Conservation (phyloP, 2,113 vertebrate genomes). For the Crypturellus undulatus region DNA sequence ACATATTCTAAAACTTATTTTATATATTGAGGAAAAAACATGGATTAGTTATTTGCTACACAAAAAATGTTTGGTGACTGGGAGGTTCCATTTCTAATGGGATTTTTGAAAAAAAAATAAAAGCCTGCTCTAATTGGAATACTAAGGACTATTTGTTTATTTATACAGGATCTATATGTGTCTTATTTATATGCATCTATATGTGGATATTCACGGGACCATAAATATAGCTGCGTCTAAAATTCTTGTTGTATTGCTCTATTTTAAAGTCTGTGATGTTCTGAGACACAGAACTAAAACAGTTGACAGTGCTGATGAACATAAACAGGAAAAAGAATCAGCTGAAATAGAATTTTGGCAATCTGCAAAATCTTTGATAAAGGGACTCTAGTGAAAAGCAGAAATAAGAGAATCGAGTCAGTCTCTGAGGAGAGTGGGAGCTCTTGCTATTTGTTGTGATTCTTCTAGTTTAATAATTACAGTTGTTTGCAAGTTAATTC, state of each 20-base stretch:
- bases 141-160: neutral
- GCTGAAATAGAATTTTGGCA: neutral
- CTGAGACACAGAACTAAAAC: neutral
- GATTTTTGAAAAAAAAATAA: neutral
- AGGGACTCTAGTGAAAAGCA: neutral
- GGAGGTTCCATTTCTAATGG: neutral
- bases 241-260: neutral
- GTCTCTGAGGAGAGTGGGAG: neutral
- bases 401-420: neutral
- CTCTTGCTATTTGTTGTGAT: constrained; percentile 27
- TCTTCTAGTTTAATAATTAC: constrained; percentile 44
- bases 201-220: neutral
- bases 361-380: neutral
- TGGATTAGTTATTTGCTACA: neutral
- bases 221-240: neutral
- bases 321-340: neutral
- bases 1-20: neutral
- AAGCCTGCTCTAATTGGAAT: neutral
- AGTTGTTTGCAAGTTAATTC: constrained; percentile 1
- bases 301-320: neutral
- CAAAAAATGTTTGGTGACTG: neutral
- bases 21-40: neutral
- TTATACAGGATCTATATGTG: neutral
- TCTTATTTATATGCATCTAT: too few relatives aligned
- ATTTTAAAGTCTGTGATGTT: neutral